Evolutionary conservation across 64 coral and sea anemone species (phyloP).

Genomic region (Orbicella faveolata): DNA sequence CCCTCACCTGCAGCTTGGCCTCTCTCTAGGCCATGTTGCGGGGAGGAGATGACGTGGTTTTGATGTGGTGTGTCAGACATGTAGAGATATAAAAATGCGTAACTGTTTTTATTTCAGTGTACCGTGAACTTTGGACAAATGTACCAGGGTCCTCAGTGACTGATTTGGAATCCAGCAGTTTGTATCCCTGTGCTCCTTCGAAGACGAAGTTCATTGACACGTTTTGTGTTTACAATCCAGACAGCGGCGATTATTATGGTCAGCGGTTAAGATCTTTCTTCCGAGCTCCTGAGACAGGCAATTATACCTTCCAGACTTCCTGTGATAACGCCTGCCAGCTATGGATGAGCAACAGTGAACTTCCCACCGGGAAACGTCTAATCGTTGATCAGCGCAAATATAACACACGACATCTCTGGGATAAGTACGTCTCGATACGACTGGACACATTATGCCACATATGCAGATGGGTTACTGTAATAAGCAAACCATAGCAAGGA

Average conservation of each 20-base stretch:
- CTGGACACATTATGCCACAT: not conserved
- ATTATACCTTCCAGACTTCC: constrained; percentile 62
- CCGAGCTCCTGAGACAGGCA: constrained; percentile 59
- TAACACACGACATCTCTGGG: not conserved
- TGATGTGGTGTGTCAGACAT: too few species aligned
- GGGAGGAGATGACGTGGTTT: too few species aligned
- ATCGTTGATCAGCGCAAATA: constrained; percentile 49
- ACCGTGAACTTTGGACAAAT: constrained; percentile 48
- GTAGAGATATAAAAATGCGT: too few species aligned
- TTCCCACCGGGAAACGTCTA: constrained; percentile 4
- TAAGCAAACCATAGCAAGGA: too few species aligned
- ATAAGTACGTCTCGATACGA: not conserved
- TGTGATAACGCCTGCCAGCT: constrained; percentile 69
- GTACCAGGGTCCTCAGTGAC: constrained; percentile 30
- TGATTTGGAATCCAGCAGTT: constrained; percentile 12
- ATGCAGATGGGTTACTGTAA: too few species aligned
- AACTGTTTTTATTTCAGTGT: constrained; percentile 36
- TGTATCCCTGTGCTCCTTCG: constrained; percentile 47
- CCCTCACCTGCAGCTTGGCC: too few species aligned
- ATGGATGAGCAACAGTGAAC: constrained; percentile 48
- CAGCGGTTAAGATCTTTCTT: constrained; percentile 65
- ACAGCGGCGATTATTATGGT: constrained; percentile 27
- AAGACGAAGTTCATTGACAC: constrained; percentile 25
- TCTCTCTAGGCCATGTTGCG: too few species aligned
- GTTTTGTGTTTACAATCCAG: constrained; percentile 33